phyloP scores from a whole-genome alignment of 2,888 invertebrate species.

The Ophion costatus region DNA sequence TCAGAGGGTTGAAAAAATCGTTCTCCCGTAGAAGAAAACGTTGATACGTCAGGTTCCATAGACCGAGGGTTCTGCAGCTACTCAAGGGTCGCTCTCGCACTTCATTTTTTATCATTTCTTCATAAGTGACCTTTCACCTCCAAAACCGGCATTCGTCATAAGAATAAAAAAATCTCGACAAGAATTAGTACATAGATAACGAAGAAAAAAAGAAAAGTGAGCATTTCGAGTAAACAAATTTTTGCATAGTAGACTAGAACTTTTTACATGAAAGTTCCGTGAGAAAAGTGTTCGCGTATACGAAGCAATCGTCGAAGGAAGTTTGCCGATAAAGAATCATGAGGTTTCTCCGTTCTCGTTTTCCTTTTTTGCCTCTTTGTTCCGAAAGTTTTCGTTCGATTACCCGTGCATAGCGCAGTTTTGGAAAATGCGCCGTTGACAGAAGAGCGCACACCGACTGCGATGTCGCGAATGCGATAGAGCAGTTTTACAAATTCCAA shows the following conservation, averaged over 20 bases:
- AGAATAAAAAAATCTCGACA: conserved; percentile 24
- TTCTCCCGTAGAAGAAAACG: not conserved
- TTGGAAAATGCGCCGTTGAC: not conserved
- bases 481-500: not conserved
- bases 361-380: not conserved
- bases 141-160: not conserved
- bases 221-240: conserved; percentile 56
- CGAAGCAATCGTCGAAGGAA: conserved; percentile 24
- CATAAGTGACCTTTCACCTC: conserved; percentile 23
- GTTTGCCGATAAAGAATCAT: conserved; percentile 24
- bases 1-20: not conserved
- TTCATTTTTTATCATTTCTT: not conserved
- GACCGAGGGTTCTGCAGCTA: not conserved
- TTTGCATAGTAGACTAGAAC: conserved; percentile 69
- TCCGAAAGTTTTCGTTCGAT: not conserved
- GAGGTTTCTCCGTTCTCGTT: not conserved
- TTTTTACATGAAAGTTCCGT: conserved; percentile 71
- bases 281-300: conserved; percentile 44
- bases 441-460: not conserved
- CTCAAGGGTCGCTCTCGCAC: not conserved
- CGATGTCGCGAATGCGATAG: not conserved
- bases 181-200: conserved; percentile 33
- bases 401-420: not conserved
- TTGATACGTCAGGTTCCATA: not conserved
- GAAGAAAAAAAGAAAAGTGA: conserved; percentile 41